Base-by-base conservation (phyloP, 1,140 invertebrate genomes). In the Lasioglossum baleicum region DNA sequence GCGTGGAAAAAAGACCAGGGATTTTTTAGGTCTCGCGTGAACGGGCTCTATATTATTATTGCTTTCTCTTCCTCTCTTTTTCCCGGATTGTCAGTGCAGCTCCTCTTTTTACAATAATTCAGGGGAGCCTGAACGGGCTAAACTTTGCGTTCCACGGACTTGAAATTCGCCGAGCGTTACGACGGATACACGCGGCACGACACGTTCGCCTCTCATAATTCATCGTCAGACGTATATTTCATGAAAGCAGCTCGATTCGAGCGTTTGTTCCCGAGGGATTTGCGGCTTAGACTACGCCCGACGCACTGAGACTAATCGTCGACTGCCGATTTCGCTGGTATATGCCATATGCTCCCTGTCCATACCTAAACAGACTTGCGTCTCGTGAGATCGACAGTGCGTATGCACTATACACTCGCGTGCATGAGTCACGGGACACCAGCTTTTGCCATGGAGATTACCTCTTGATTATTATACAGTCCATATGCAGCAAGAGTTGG, bases 141-240 rank as follows among this genome's bases (percentile, higher is more conserved):
- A 53, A 22, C 15, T 26, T 31, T n/a, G 20, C 20, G 17, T 13
- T 60, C 67, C 15, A 42, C 48, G 44, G 40, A 61, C 78, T 51
- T 51, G 68, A 81, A 72, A 83, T 31, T 75, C 60, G n/a, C 17
- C 51, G 70, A 66, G 82, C 71, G 69, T 78, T 74, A 79, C 58
- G 22, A 35, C 60, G 74, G 53, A 74, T 67, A 69, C 70, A 40
- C 31, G 15, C 35, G 22, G 53, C 31, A 74, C 31, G 20, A 31
- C 83, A 61, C 58, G 53, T 63, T 80, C 22, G 75, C 65, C 81
- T 64, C 70, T 60, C 56, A 71, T 80, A 71, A 84, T 83, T 84
- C 65, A 84, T 80, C 53, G 20, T 53, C 70, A 70, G 75, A 67
- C 75, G 44, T 84, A 80, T 80, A 77, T 67, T 48, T 75, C 58